Conservation (phyloP, 2,113 vertebrate species). For the Corythoichthys haematopterus region DNA sequence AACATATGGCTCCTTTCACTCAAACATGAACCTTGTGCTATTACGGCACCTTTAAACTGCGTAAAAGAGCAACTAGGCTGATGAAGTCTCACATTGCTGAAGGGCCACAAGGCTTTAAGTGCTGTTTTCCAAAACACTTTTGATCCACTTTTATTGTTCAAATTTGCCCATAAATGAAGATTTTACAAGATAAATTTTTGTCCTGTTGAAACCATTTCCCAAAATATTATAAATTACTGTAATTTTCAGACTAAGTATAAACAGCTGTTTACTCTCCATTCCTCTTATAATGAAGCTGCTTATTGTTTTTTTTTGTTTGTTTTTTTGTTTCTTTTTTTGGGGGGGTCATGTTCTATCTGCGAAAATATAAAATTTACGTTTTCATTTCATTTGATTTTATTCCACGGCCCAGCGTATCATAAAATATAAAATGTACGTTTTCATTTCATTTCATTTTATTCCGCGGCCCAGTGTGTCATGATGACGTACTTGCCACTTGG, state of each 20-base stretch:
- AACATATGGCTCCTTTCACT: conserved; percentile 63
- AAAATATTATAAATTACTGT: background rate
- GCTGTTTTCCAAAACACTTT: background rate
- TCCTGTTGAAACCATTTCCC: background rate
- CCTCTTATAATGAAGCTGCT: too few relatives aligned
- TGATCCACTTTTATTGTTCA: background rate
- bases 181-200: conserved; percentile 44
- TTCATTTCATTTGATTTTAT: too few relatives aligned
- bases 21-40: conserved; percentile 61
- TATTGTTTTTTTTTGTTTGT: too few relatives aligned
- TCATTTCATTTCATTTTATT: too few relatives aligned
- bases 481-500: too few relatives aligned
- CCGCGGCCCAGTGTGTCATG: too few relatives aligned
- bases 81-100: conserved; percentile 24
- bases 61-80: background rate
- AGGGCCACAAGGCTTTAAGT: background rate
- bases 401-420: too few relatives aligned
- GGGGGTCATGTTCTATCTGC: too few relatives aligned
- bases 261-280: too few relatives aligned
- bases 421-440: too few relatives aligned
- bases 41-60: conserved; percentile 40
- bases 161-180: conserved; percentile 9
- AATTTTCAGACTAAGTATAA: background rate
- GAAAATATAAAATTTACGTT: too few relatives aligned
- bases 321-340: too few relatives aligned